A percentile compares a stretch with the other conserved stretches of the same genome.
phyloP scores from a whole-genome alignment of 1,140 invertebrate genomes.

The Drosophila asahinai region DNA sequence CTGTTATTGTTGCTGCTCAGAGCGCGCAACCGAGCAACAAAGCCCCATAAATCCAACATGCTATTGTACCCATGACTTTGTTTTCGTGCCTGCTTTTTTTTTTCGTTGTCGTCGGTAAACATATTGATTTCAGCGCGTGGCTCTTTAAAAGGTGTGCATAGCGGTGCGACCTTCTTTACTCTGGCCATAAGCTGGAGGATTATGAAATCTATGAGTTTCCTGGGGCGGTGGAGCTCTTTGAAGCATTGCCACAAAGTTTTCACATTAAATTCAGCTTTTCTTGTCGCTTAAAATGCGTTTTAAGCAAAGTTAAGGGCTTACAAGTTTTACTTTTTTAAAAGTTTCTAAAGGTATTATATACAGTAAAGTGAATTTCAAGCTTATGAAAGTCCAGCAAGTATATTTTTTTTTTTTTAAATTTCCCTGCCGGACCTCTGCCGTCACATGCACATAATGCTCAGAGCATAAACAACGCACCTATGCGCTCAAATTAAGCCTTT shows the following conservation, averaged over 20 bases:
- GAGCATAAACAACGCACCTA: no score
- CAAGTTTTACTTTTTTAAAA: not conserved
- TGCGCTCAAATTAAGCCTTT: no score
- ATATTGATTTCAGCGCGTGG: slow-evolving; percentile 71
- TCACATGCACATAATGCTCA: no score
- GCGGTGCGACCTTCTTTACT: slow-evolving; percentile 5
- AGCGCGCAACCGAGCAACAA: slow-evolving; percentile 6
- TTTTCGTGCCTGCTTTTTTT: slow-evolving; percentile 39
- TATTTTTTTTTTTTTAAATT: no score
- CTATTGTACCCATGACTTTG: slow-evolving; percentile 61
- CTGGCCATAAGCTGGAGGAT: slow-evolving; percentile 4
- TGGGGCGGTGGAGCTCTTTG: slow-evolving; percentile 13
- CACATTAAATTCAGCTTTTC: slow-evolving; percentile 7
- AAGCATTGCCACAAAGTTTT: slow-evolving; percentile 4
- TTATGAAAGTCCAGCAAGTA: not conserved
- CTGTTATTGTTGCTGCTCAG: slow-evolving; percentile 18
- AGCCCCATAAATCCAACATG: slow-evolving; percentile 28
- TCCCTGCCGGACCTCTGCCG: no score
- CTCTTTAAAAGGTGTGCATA: slow-evolving; percentile 31
- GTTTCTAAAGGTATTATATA: not conserved
- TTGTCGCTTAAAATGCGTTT: not conserved
- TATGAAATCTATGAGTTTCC: slow-evolving; percentile 20
- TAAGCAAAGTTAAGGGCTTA: not conserved
- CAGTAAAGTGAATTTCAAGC: not conserved
- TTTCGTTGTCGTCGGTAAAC: slow-evolving; percentile 52